Evolutionary conservation across 2,888 invertebrate species (phyloP).

Genomic region (Azorinus chamasolen): DNA sequence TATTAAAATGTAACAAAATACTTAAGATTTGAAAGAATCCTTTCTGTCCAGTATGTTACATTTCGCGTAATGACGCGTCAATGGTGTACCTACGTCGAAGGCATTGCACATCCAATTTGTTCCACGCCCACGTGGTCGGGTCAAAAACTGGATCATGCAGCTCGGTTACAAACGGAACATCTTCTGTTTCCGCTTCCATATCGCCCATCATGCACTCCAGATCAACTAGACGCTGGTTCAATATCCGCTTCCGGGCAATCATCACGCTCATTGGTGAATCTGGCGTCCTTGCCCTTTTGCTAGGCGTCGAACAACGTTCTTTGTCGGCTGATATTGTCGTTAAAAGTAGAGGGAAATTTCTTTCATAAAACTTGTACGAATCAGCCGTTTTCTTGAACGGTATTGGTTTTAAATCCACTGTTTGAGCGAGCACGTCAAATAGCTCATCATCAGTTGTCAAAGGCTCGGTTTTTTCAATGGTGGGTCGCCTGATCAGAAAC

Average conservation of each 20-base stretch:
- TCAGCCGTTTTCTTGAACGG: conserved; percentile 41
- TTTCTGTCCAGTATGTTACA: no score
- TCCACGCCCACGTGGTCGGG: conserved; percentile 53
- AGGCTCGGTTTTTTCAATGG: conserved; percentile 31
- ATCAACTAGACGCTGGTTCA: conserved; percentile 47
- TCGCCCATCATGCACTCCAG: conserved; percentile 49
- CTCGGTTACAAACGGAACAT: conserved; percentile 43
- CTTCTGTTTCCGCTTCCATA: conserved; percentile 46
- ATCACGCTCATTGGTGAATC: conserved; percentile 46
- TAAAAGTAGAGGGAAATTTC: conserved; percentile 45
- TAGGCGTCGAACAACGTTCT: conserved; percentile 28
- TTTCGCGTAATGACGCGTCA: conserved; percentile 40
- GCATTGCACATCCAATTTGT: conserved; percentile 38
- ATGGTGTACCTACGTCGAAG: conserved; percentile 49
- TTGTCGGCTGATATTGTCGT: conserved; percentile 8
- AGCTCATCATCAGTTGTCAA: conserved; percentile 30
- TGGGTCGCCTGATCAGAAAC: conserved; percentile 44
- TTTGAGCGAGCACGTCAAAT: conserved; percentile 31
- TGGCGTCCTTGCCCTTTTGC: conserved; percentile 30
- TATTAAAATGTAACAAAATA: no score
- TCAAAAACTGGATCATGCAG: conserved; percentile 42
- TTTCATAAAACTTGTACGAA: conserved; percentile 44
- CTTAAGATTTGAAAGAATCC: no score
- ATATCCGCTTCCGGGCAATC: conserved; percentile 33
- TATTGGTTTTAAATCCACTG: conserved; percentile 38